These are phyloP conservation scores for Caenorhabditis parvicauda DNA, from an alignment of 2,888 invertebrate species.

Conservation along the genomic window DNA sequence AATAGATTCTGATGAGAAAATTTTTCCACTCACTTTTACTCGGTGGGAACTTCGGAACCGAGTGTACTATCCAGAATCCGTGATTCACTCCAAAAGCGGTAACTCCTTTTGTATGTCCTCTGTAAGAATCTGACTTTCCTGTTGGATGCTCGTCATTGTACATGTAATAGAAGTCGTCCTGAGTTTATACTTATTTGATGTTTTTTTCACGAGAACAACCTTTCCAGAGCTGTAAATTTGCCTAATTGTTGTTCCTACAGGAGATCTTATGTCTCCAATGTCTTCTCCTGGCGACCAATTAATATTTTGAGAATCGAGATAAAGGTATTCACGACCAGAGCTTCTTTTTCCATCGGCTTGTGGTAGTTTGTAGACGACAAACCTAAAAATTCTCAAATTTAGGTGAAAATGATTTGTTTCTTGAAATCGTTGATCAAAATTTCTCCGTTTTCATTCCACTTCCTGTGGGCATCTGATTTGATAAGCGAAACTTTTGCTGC, in stretches of 20 bases:
- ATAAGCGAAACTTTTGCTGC: neutral
- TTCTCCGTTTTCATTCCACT: neutral
- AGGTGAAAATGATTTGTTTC: no score
- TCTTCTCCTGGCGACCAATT: constrained; percentile 15
- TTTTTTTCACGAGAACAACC: constrained; percentile 4
- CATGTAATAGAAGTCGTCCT: neutral
- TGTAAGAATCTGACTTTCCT: no score
- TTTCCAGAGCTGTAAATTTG: constrained; percentile 27
- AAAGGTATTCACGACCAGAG: constrained; percentile 31
- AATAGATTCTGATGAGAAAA: no score
- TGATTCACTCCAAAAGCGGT: no score
- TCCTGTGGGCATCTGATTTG: neutral
- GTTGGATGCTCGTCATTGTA: neutral
- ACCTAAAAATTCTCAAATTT: constrained; percentile 28
- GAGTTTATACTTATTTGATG: neutral
- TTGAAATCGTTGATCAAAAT: neutral
- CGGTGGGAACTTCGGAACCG: no score
- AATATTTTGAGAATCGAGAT: constrained; percentile 35
- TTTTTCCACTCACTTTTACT: no score
- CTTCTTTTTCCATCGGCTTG: constrained; percentile 13
- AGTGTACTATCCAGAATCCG: no score
- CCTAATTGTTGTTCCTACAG: constrained; percentile 39
- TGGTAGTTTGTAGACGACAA: constrained; percentile 49
- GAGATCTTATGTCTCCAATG: constrained; percentile 26
- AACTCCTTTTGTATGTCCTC: no score